Percentiles rank a stretch among this genome's conserved stretches.
Evolutionary conservation across 2,113 vertebrate species (phyloP).

Genomic region (Globicephala melas): DNA sequence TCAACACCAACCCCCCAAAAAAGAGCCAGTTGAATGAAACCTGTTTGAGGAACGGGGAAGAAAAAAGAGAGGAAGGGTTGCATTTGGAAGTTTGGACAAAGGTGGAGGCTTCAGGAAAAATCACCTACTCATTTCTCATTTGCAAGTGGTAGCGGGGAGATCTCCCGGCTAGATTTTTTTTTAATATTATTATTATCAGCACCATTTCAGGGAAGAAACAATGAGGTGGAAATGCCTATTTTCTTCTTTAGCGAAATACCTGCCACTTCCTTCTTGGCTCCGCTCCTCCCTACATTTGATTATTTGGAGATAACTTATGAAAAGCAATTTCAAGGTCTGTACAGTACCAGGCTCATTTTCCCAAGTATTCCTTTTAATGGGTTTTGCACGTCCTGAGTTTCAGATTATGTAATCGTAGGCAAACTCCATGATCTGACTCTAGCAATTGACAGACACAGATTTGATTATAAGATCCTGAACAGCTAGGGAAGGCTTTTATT

Average conservation of each 20-base stretch:
- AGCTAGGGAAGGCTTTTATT: slow-evolving; percentile 72
- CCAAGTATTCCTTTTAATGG: slow-evolving; percentile 76
- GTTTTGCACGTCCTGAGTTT: slow-evolving; percentile 61
- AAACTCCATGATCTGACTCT: slow-evolving; percentile 66
- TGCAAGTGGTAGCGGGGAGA: not conserved
- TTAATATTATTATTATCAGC: slow-evolving; percentile 35
- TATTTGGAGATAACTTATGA: slow-evolving; percentile 68
- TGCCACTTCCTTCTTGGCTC: slow-evolving; percentile 51
- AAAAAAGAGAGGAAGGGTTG: not conserved
- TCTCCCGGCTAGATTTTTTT: not conserved
- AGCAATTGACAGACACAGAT: slow-evolving; percentile 71
- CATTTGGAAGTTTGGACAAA: not conserved
- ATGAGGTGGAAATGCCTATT: slow-evolving; percentile 43
- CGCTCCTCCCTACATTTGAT: slow-evolving; percentile 68
- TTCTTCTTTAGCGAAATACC: slow-evolving; percentile 64
- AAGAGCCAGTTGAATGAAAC: not conserved
- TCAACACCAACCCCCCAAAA: not conserved
- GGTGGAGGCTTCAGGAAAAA: not conserved
- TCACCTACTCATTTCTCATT: slow-evolving; percentile 34
- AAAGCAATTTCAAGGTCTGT: slow-evolving; percentile 74
- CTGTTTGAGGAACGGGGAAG: not conserved
- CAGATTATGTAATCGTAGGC: slow-evolving; percentile 71
- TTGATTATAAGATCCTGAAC: slow-evolving; percentile 72
- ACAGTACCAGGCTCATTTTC: slow-evolving; percentile 67
- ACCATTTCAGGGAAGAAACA: slow-evolving; percentile 61